Base-by-base conservation (phyloP, 2,888 invertebrate species). In the Ichneumoninae sp. region DNA sequence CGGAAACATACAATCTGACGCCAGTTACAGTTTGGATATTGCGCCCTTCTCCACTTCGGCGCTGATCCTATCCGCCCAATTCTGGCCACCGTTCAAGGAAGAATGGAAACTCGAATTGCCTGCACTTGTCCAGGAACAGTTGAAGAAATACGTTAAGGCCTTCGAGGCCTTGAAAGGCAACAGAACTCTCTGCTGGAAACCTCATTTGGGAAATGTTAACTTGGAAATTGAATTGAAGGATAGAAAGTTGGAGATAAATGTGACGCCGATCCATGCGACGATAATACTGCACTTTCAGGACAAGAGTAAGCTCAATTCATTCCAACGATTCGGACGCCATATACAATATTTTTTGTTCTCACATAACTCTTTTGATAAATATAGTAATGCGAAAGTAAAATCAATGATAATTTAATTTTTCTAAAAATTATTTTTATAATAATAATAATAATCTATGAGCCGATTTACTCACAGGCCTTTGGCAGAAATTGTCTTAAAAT, bases 21-120 rank as follows among this genome's bases (percentile, higher is more conserved):
- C 95, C 5, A 95, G 94, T 88, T 96, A 95, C 88, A 94, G 94
- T n/a, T 70, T 90, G n/a, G 91, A 92, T 50, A 19, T 70, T 8
- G 74, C 86, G n/a, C 83, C 86, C 4, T 96, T 97, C 86, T 95
- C 96, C 33, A 95, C 97, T 40, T 96, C 96, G 87, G 97, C 98
- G 0, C 96, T 99, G 94, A 98, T 99, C 88, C 95, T 99, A n/a
- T 99, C 99, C 0, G 98, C 98, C 1, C 99, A 99, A 93, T 99
- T 99, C 94, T 99, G 99, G 99, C 99, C 99, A 0, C 96, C 97
- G 8, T 98, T 99, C 89, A 98, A 98, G 92, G 98, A 99, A 93
- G 98, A 99, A 94, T 93, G 93, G 93, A 97, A 97, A 88, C 94
- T 99, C 22, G 97, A 98, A 91, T 94, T 99, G 68, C 99, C 99